These are phyloP conservation scores for Apomyelois bistriatella DNA, from an alignment of 2,888 invertebrate genomes.

Conservation along the genomic window DNA sequence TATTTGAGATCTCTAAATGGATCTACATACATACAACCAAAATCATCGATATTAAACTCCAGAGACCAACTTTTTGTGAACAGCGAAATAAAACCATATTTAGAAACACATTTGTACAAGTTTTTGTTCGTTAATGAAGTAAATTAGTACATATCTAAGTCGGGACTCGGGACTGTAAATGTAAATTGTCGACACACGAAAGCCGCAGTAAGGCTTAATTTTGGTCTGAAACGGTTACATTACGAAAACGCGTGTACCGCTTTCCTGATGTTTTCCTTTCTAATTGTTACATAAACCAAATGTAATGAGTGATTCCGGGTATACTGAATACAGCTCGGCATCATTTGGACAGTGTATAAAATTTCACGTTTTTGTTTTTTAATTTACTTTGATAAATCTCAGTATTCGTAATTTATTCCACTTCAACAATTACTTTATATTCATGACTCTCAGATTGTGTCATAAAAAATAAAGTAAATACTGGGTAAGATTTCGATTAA, in stretches of 20 bases:
- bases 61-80: no score
- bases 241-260: slow-evolving; percentile 46
- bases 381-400: no score
- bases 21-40: no score
- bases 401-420: no score
- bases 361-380: not conserved
- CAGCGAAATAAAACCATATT: no score
- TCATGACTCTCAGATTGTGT: no score
- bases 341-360: slow-evolving; percentile 5
- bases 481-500: no score
- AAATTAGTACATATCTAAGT: slow-evolving; percentile 12
- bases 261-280: slow-evolving; percentile 50
- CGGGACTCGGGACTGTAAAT: slow-evolving; percentile 35
- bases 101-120: not conserved
- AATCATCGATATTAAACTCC: no score
- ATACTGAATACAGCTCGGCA: not conserved
- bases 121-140: not conserved
- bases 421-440: no score
- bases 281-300: slow-evolving; percentile 70
- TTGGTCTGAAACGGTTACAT: slow-evolving; percentile 51
- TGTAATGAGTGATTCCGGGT: slow-evolving; percentile 44
- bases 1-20: no score
- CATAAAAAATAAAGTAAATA: no score
- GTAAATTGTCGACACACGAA: slow-evolving; percentile 35
- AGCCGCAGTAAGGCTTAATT: slow-evolving; percentile 44